Evolutionary conservation across 1,140 invertebrate genomes (phyloP).

Genomic region (Campodea augens): DNA sequence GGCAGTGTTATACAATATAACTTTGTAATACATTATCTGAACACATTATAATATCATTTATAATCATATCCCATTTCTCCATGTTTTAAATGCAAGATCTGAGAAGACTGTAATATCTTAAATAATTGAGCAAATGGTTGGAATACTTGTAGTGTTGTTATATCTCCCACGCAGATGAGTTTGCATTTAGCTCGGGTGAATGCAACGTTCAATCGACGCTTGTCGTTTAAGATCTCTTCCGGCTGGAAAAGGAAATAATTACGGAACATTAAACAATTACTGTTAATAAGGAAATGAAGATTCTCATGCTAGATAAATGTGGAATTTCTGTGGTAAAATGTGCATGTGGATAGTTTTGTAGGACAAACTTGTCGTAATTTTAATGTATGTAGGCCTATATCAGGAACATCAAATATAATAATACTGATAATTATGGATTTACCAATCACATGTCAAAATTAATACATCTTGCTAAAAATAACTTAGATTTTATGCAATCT

Average conservation of each 20-base stretch:
- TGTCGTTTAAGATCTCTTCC: conserved; percentile 62
- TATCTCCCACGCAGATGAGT: conserved; percentile 65
- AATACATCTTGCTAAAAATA: neutral
- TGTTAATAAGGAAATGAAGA: conserved; percentile 1
- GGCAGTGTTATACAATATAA: too few relatives aligned
- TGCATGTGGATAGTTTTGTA: neutral
- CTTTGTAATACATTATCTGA: too few relatives aligned
- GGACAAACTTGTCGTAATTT: neutral
- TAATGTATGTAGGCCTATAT: neutral
- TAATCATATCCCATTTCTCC: too few relatives aligned
- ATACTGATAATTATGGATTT: too few relatives aligned
- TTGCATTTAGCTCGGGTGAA: conserved; percentile 83
- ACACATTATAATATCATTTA: too few relatives aligned
- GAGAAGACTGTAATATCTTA: too few relatives aligned
- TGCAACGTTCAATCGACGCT: conserved; percentile 75
- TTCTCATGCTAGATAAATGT: neutral
- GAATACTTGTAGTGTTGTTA: conserved; percentile 39
- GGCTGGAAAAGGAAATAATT: conserved; percentile 31
- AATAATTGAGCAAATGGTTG: too few relatives aligned
- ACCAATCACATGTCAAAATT: too few relatives aligned
- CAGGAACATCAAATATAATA: too few relatives aligned
- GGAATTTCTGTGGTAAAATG: neutral
- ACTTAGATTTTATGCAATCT: too few relatives aligned
- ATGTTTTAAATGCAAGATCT: too few relatives aligned
- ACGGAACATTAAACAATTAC: conserved; percentile 12